Percentiles rank a stretch among this genome's conserved stretches.
Conservation (phyloP, 2,797 vertebrate species). For the Malacoraja senta region DNA sequence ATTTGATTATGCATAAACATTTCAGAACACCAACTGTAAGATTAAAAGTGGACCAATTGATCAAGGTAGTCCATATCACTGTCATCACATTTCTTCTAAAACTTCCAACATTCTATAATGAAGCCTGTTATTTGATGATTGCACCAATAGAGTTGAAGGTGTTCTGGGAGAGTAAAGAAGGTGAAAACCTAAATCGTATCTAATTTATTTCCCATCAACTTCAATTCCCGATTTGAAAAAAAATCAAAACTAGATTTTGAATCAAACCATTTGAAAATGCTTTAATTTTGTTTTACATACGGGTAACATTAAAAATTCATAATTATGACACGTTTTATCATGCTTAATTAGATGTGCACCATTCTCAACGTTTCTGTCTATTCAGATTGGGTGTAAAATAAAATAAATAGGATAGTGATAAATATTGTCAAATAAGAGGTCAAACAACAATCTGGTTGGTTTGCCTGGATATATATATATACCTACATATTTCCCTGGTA, state of each 20-base stretch:
- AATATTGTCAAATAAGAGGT: not conserved
- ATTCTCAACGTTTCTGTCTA: not conserved
- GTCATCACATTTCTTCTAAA: not conserved
- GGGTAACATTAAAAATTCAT: not conserved
- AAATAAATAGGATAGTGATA: not conserved
- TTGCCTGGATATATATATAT: not conserved
- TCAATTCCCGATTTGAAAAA: not conserved
- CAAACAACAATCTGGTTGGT: not conserved
- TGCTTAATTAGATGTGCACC: not conserved
- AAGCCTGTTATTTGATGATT: not conserved
- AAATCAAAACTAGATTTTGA: not conserved
- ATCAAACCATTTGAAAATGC: not conserved
- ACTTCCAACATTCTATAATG: not conserved
- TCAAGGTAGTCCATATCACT: not conserved
- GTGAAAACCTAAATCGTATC: not conserved
- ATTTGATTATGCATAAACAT: conserved; percentile 17
- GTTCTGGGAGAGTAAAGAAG: not conserved
- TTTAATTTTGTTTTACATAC: not conserved
- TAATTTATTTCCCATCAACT: not conserved
- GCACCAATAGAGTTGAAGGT: not conserved
- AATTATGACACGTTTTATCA: not conserved
- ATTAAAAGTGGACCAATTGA: not conserved
- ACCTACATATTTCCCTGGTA: not conserved
- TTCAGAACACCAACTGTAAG: not conserved
- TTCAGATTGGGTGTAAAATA: conserved; percentile 6